Evolutionary conservation across 2,888 invertebrate genomes (phyloP).

Genomic region (Cephalotes varians): DNA sequence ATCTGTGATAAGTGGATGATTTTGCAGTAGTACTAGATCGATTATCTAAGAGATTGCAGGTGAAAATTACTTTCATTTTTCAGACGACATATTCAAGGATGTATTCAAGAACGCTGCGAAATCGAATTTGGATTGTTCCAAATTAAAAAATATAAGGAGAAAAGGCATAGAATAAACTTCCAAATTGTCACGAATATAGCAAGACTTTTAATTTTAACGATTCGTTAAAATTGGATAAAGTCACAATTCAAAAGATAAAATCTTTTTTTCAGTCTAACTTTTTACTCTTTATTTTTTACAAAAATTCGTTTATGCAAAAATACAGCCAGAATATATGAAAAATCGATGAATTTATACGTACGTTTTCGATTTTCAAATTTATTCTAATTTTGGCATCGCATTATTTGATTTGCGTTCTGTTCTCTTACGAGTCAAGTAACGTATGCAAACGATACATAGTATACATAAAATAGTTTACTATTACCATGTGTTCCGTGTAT

Average conservation of each 20-base stretch:
- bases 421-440: not conserved
- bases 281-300: not conserved
- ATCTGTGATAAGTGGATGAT: conserved; percentile 16
- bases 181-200: not conserved
- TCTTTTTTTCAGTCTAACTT: not conserved
- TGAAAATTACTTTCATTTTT: conserved; percentile 79
- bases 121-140: not conserved
- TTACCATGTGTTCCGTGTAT: not conserved
- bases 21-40: conserved; percentile 32
- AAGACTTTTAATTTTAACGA: not conserved
- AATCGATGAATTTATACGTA: not conserved
- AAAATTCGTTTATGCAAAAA: not conserved
- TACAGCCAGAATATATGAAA: not conserved
- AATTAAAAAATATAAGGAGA: not conserved
- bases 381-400: not conserved
- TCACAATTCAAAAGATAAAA: not conserved
- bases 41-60: conserved; percentile 68
- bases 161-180: not conserved
- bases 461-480: too few relatives aligned
- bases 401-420: not conserved
- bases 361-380: not conserved
- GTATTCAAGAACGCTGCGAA: conserved; percentile 53
- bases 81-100: conserved; percentile 50
- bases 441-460: too few relatives aligned
- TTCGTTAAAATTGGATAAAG: not conserved